Percentiles rank a stretch among this genome's conserved stretches.
Conservation (phyloP, 1,140 invertebrate species). For the Achroia grisella region DNA sequence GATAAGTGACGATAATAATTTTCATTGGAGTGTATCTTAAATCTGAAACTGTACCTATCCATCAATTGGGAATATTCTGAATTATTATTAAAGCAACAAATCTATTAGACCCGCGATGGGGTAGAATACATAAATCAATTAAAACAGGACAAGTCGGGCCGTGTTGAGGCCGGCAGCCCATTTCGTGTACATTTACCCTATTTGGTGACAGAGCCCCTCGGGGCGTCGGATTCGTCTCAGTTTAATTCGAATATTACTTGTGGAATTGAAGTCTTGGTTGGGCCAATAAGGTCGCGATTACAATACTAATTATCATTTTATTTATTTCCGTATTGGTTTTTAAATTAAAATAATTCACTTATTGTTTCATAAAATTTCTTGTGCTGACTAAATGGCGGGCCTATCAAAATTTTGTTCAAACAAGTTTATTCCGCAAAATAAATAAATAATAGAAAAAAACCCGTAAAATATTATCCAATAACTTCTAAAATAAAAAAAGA, state of each 20-base stretch:
- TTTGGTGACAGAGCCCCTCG: slow-evolving; percentile 47
- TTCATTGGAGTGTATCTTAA: too few relatives aligned
- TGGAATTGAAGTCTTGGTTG: slow-evolving; percentile 42
- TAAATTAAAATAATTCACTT: too few relatives aligned
- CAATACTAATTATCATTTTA: too few relatives aligned
- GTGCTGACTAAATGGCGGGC: too few relatives aligned
- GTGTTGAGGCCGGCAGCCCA: slow-evolving; percentile 45
- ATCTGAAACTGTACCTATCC: not conserved
- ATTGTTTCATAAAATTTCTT: too few relatives aligned
- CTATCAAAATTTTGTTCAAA: too few relatives aligned
- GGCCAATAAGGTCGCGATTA: slow-evolving; percentile 13
- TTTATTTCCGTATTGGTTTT: too few relatives aligned
- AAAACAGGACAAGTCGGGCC: slow-evolving; percentile 41
- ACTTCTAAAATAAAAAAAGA: too few relatives aligned
- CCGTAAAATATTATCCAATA: too few relatives aligned
- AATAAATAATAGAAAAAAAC: too few relatives aligned
- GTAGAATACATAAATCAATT: slow-evolving; percentile 59
- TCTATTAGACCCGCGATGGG: slow-evolving; percentile 37
- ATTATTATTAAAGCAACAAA: slow-evolving; percentile 46
- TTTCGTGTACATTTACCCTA: slow-evolving; percentile 48
- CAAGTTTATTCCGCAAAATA: too few relatives aligned
- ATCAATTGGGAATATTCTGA: slow-evolving; percentile 11
- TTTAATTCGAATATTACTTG: slow-evolving; percentile 65
- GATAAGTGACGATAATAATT: too few relatives aligned
- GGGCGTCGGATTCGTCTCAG: slow-evolving; percentile 40